phyloP scores from a whole-genome alignment of 1,140 invertebrate species.

The Drosophila subpulchrella region DNA sequence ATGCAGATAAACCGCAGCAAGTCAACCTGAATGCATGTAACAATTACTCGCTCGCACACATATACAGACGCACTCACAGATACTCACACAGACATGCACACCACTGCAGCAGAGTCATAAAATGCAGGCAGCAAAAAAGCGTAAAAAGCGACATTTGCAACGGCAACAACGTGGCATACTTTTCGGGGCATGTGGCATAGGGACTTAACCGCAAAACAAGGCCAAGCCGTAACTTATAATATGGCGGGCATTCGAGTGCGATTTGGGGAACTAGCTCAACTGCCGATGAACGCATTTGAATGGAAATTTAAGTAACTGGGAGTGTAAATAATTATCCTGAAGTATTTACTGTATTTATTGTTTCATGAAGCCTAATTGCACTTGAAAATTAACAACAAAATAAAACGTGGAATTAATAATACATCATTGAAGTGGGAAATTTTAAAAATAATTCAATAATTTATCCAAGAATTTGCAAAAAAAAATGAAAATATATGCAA shows the following conservation, averaged over 20 bases:
- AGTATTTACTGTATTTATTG: neutral
- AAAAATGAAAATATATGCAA: too few relatives aligned
- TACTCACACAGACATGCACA: neutral
- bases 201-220: slow-evolving; percentile 48
- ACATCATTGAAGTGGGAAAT: too few relatives aligned
- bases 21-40: slow-evolving; percentile 64
- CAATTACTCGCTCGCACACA: slow-evolving; percentile 52
- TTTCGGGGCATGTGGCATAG: slow-evolving; percentile 44
- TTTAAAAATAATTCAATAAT: too few relatives aligned
- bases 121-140: slow-evolving; percentile 57
- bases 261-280: slow-evolving; percentile 34
- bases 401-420: too few relatives aligned
- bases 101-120: slow-evolving; percentile 39
- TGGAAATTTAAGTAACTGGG: neutral
- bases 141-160: slow-evolving; percentile 51
- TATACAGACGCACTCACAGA: neutral
- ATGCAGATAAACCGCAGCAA: slow-evolving; percentile 53
- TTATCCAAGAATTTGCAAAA: too few relatives aligned
- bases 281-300: neutral
- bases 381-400: too few relatives aligned
- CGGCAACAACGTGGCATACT: slow-evolving; percentile 54
- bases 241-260: slow-evolving; percentile 23
- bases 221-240: slow-evolving; percentile 31
- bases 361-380: neutral
- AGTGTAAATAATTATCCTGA: neutral